A percentile compares a stretch with the other conserved stretches of the same genome.
These are phyloP conservation scores for Eulacestoma nigropectus DNA, from an alignment of 2,113 vertebrate genomes.

Conservation along the genomic window DNA sequence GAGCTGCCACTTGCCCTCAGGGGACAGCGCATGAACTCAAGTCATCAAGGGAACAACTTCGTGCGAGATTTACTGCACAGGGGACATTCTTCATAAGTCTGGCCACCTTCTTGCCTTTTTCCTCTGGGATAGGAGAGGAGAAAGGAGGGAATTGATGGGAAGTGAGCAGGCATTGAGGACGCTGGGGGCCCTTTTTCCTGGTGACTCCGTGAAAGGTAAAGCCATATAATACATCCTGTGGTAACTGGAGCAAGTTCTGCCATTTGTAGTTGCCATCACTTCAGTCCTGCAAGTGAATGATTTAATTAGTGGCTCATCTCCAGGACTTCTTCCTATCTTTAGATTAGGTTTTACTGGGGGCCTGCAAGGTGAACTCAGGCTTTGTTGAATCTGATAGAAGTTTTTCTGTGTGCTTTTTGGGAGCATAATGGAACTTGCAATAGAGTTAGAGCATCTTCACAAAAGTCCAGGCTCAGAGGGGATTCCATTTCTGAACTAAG, in stretches of 20 bases:
- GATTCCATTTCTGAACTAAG: background rate
- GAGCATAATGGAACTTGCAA: background rate
- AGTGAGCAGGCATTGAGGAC: background rate
- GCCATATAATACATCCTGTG: background rate
- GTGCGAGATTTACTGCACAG: background rate
- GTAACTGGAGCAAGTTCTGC: background rate
- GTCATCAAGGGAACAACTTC: background rate
- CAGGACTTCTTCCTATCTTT: background rate
- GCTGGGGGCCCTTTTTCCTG: background rate
- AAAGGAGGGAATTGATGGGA: background rate
- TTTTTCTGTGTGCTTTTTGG: background rate
- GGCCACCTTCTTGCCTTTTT: background rate
- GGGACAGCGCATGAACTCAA: background rate
- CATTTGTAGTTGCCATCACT: background rate
- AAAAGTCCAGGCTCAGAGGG: background rate
- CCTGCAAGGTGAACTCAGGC: background rate
- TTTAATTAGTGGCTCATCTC: slow-evolving; percentile 20
- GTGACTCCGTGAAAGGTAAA: background rate
- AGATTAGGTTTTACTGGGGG: background rate
- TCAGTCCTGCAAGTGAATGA: background rate
- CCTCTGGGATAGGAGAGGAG: background rate
- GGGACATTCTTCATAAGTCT: background rate
- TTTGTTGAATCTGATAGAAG: background rate
- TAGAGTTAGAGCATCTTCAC: background rate
- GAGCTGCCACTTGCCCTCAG: slow-evolving; percentile 35